These are phyloP conservation scores for Ctenochaetus hawaiiensis DNA, from an alignment of 2,797 vertebrate species.

Conservation along the genomic window DNA sequence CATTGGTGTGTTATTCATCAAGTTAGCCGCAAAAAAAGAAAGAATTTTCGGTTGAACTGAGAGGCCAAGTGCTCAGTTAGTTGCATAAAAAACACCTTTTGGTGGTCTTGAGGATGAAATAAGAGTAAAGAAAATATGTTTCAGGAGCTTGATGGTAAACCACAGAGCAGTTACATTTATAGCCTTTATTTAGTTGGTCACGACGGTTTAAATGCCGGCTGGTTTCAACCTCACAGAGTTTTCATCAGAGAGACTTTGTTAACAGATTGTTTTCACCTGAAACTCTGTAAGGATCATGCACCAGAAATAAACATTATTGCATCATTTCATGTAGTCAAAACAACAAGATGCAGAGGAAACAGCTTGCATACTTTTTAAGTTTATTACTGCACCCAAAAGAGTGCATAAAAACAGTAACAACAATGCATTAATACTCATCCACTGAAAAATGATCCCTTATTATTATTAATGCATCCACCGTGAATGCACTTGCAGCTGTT, in stretches of 20 bases:
- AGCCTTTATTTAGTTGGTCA: too few relatives aligned
- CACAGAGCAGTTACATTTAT: neutral
- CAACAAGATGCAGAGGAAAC: neutral
- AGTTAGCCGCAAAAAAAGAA: too few relatives aligned
- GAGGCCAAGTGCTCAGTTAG: too few relatives aligned
- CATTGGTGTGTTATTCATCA: too few relatives aligned
- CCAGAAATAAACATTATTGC: neutral
- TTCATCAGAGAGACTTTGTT: too few relatives aligned
- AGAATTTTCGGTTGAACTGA: too few relatives aligned
- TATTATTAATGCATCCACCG: too few relatives aligned
- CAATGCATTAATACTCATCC: neutral
- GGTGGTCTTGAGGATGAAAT: constrained; percentile 2
- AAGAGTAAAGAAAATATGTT: neutral
- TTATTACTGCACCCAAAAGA: neutral
- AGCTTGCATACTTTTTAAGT: constrained; percentile 4
- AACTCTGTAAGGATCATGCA: too few relatives aligned
- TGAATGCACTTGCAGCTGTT: too few relatives aligned
- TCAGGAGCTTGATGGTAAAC: neutral
- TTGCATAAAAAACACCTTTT: too few relatives aligned
- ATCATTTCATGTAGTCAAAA: neutral
- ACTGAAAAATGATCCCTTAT: neutral
- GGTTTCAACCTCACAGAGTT: neutral
- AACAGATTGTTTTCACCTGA: neutral
- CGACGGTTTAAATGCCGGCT: too few relatives aligned
- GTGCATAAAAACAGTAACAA: neutral